These are phyloP conservation scores for Trachops cirrhosus DNA, from an alignment of 2,797 vertebrate species.

Conservation along the genomic window DNA sequence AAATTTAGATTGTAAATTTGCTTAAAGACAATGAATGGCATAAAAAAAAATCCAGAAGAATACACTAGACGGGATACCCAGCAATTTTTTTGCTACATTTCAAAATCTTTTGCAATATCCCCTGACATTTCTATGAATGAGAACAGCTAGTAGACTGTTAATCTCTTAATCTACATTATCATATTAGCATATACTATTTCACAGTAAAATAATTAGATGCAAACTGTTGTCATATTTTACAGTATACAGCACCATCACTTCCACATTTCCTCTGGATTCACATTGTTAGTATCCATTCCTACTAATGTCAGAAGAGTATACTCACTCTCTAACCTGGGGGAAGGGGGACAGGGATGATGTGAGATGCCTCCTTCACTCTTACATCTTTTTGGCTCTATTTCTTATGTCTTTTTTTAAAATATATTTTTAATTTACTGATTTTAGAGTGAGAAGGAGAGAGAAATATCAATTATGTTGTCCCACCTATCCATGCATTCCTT, in stretches of 20 bases:
- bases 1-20: neutral
- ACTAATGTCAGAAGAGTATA: neutral
- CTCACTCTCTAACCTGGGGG: neutral
- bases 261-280: neutral
- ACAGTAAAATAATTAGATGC: neutral
- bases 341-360: neutral
- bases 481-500: neutral
- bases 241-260: neutral
- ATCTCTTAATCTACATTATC: neutral
- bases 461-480: neutral
- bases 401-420: neutral
- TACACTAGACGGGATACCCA: neutral
- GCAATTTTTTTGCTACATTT: neutral
- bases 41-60: neutral
- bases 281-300: accelerated
- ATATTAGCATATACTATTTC: neutral
- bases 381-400: neutral
- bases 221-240: neutral
- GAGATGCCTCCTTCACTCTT: neutral
- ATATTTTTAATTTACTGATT: neutral
- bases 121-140: neutral
- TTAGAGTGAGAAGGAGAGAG: neutral
- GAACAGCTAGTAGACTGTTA: neutral
- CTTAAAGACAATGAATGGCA: neutral
- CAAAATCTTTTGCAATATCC: neutral